Percentiles rank a stretch among this genome's conserved stretches.
Evolutionary conservation across 1,140 invertebrate species (phyloP).

Genomic region (Bombus superbus): DNA sequence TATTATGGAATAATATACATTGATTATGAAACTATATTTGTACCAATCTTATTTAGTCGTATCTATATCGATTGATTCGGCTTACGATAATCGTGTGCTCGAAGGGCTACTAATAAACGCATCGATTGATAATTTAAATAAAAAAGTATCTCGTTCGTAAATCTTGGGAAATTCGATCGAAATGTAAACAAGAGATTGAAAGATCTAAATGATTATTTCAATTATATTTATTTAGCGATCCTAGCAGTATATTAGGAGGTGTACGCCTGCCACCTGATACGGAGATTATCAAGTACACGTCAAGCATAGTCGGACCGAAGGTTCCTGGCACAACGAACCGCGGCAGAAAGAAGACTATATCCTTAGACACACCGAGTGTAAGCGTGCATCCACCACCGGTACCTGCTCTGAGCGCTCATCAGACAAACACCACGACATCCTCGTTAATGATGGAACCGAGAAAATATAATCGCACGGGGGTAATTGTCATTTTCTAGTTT

Average conservation of each 20-base stretch:
- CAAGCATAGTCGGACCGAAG: constrained; percentile 92
- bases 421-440: constrained; percentile 74
- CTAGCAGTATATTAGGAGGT: constrained; percentile 90
- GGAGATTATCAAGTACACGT: constrained; percentile 94
- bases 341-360: constrained; percentile 93
- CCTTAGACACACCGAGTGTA: constrained; percentile 90
- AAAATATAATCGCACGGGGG: constrained; percentile 79
- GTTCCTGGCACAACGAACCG: constrained; percentile 91
- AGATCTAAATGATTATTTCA: background rate
- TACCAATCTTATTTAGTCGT: background rate
- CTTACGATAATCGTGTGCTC: background rate
- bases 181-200: background rate
- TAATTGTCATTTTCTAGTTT: constrained; percentile 31
- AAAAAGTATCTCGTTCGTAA: background rate
- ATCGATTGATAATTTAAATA: background rate
- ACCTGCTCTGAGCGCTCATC: constrained; percentile 76
- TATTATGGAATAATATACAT: background rate
- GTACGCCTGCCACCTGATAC: constrained; percentile 93
- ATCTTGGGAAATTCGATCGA: background rate
- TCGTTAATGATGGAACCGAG: constrained; percentile 77
- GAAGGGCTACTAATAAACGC: background rate
- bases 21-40: background rate
- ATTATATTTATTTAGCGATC: constrained; percentile 84
- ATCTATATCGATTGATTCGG: background rate
- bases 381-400: constrained; percentile 84